These are phyloP conservation scores for Engystomops pustulosus DNA, from an alignment of 2,113 vertebrate genomes.

Conservation along the genomic window DNA sequence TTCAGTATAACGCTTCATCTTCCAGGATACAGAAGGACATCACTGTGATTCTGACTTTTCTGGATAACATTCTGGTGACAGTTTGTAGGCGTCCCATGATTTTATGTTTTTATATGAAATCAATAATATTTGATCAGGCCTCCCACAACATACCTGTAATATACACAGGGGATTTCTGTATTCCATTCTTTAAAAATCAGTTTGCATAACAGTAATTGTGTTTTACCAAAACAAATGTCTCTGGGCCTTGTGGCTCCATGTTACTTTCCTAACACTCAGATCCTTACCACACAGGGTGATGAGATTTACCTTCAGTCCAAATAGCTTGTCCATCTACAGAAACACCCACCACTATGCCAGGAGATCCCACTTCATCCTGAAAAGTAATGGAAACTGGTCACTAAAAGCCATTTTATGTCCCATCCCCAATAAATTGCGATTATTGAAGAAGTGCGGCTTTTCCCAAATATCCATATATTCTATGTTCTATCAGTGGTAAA, in stretches of 20 bases:
- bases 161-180: neutral
- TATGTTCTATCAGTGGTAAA: too few relatives aligned
- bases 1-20: too few relatives aligned
- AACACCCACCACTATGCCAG: slow-evolving; percentile 90
- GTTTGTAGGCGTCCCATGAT: too few relatives aligned
- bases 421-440: too few relatives aligned
- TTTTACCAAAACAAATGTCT: neutral
- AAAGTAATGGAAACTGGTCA: neutral
- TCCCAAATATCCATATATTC: too few relatives aligned
- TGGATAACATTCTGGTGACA: too few relatives aligned
- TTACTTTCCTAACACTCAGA: neutral
- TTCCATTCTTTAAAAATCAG: neutral
- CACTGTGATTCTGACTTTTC: too few relatives aligned
- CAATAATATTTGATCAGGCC: neutral
- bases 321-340: slow-evolving; percentile 90
- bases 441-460: too few relatives aligned
- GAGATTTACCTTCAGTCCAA: slow-evolving; percentile 90
- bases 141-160: neutral
- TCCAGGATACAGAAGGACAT: too few relatives aligned
- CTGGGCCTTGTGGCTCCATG: neutral
- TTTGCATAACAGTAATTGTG: slow-evolving; percentile 15
- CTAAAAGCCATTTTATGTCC: too few relatives aligned
- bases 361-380: slow-evolving; percentile 91
- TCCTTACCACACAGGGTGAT: too few relatives aligned
- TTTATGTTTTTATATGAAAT: too few relatives aligned